A percentile compares a stretch with the other conserved stretches of the same genome.
These are phyloP conservation scores for Megaceryle torquata DNA, from an alignment of 2,113 vertebrate species.

Conservation along the genomic window DNA sequence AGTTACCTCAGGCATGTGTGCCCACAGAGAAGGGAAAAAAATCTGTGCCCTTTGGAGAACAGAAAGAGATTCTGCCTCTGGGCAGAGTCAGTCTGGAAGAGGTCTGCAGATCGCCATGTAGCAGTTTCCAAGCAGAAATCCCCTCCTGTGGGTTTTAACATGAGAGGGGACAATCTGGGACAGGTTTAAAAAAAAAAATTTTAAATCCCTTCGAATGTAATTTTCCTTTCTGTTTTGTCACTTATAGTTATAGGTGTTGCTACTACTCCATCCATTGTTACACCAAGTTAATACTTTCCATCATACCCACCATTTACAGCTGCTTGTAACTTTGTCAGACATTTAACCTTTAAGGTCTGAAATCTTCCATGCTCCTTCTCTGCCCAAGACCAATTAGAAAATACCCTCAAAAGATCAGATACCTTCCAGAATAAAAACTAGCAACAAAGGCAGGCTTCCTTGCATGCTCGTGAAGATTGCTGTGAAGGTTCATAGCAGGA, in stretches of 20 bases:
- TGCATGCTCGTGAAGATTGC: not conserved
- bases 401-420: not conserved
- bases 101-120: not conserved
- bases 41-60: not conserved
- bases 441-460: not conserved
- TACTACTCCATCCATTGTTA: slow-evolving; percentile 14
- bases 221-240: slow-evolving; percentile 17
- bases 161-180: not conserved
- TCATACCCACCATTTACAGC: not conserved
- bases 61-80: not conserved
- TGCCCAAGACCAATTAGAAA: not conserved
- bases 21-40: not conserved
- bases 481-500: not conserved
- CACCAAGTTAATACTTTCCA: not conserved
- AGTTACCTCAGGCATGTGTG: not conserved
- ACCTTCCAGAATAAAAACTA: not conserved
- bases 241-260: not conserved
- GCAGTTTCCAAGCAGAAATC: not conserved
- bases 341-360: not conserved
- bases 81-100: not conserved
- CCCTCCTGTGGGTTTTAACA: not conserved
- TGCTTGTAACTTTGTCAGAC: not conserved
- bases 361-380: not conserved
- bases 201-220: not conserved
- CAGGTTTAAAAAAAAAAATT: not conserved